Conservation (phyloP, 2,113 vertebrate species). For the Myiopsitta monachus region DNA sequence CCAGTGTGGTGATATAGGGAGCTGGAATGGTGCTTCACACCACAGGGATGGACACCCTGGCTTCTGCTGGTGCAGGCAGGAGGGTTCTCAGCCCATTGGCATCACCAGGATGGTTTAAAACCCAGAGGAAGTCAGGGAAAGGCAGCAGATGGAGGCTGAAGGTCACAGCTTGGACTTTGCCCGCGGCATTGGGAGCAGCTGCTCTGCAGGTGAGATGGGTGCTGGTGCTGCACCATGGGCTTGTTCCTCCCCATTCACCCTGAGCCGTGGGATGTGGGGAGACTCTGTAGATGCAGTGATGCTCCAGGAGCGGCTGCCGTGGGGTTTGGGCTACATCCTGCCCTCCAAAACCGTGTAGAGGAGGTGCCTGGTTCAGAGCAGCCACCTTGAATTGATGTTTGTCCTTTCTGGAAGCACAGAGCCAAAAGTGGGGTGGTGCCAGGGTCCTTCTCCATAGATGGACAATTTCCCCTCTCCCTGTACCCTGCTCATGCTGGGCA, state of each 20-base stretch:
- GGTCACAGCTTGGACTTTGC: not conserved
- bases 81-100: rapidly evolving
- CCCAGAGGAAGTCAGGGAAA: not conserved
- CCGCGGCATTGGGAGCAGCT: not conserved
- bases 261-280: rapidly evolving
- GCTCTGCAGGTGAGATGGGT: not conserved
- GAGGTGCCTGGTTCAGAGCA: not conserved
- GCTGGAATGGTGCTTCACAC: not conserved
- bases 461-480: not conserved
- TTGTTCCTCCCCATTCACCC: not conserved
- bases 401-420: not conserved
- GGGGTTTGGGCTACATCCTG: not conserved
- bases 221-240: rapidly evolving
- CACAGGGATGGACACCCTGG: rapidly evolving
- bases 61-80: not conserved
- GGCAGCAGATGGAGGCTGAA: constrained; percentile 20
- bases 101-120: not conserved
- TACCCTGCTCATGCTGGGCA: rapidly evolving
- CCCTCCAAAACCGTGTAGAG: not conserved
- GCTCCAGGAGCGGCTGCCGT: not conserved
- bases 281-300: rapidly evolving
- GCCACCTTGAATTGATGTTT: rapidly evolving
- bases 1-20: rapidly evolving
- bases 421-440: not conserved
- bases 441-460: not conserved